Base-by-base conservation (phyloP, 2,113 vertebrate genomes). In the Nycticryphes semicollaris region DNA sequence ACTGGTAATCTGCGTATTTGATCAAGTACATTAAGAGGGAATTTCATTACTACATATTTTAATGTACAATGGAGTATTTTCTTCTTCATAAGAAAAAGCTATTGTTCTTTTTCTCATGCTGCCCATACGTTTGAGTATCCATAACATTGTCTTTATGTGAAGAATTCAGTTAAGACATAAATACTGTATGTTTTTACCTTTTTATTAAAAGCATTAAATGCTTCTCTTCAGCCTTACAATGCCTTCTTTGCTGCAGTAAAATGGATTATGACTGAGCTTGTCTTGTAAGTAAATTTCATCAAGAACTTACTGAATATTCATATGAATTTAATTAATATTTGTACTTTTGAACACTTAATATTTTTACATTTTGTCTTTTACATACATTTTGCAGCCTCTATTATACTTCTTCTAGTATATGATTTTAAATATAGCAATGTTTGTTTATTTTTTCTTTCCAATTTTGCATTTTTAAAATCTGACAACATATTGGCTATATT, bases 221-320 rank as follows among this genome's bases (percentile, higher is more conserved):
- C 95, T 98, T 98, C 83, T 97, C 96, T 98, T 95, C 96, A 99
- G 99, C 99, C 99, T 77, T 99, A 99, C 96, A 99, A 99, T 92
- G 98, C 99, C 93, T 98, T 99, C 97, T 98, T 99, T 94, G 98
- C 99, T 67, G 98, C 98, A 68, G 97, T 99, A 82, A 99, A 99
- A 98, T 99, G 99, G 99, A 98, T 99, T 97, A 98, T 99, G 98
- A 99, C 99, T 31, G 99, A 99, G 97, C 98, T 99, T 93, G 98
- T 99, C 98, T 98, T 99, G 99, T 99, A 99, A 99, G 99, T 98
- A 98, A 72, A 96, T 93, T 91, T 95, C 74, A 73, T 76, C 74
- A 81, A 63, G 43, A 94, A 78, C 43, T 41, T 92, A n/a, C 72
- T 12, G 2, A 90, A 74, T 94, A 66, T 70, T 70, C 68, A 10